These are phyloP conservation scores for Drosophila kikkawai DNA, from an alignment of 1,140 invertebrate species.

Conservation along the genomic window DNA sequence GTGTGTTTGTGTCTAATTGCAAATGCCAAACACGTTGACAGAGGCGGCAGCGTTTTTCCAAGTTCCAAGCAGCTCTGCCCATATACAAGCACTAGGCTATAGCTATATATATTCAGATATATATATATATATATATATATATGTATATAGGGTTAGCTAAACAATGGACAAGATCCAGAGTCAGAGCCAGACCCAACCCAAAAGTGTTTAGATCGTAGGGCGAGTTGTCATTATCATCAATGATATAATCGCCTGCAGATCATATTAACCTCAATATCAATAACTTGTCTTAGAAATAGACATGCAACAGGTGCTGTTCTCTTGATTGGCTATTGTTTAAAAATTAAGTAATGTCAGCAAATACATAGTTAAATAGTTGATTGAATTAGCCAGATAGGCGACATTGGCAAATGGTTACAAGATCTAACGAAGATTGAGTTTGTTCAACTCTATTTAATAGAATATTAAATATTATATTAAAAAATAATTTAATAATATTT, in stretches of 20 bases:
- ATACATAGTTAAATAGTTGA: neutral
- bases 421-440: neutral
- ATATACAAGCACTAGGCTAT: slow-evolving; percentile 35
- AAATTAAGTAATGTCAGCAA: slow-evolving; percentile 8
- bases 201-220: slow-evolving; percentile 13
- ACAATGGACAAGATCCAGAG: slow-evolving; percentile 40
- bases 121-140: neutral
- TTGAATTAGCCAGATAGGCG: slow-evolving; percentile 2
- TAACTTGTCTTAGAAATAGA: neutral
- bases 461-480: neutral
- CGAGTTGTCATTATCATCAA: neutral
- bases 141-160: slow-evolving; percentile 7
- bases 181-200: neutral
- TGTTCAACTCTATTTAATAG: neutral
- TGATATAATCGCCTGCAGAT: slow-evolving; percentile 13
- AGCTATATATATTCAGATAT: neutral
- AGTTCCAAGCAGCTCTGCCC: slow-evolving; percentile 64
- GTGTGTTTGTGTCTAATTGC: slow-evolving; percentile 60
- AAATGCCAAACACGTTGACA: slow-evolving; percentile 75
- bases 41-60: slow-evolving; percentile 36
- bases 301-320: slow-evolving; percentile 40
- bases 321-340: slow-evolving; percentile 37
- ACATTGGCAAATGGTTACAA: neutral
- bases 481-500: too few relatives aligned
- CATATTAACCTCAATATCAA: slow-evolving; percentile 42